A percentile compares a stretch with the other conserved stretches of the same genome.
phyloP scores from a whole-genome alignment of 23 tunicate genomes.

The Phallusia fumigata region DNA sequence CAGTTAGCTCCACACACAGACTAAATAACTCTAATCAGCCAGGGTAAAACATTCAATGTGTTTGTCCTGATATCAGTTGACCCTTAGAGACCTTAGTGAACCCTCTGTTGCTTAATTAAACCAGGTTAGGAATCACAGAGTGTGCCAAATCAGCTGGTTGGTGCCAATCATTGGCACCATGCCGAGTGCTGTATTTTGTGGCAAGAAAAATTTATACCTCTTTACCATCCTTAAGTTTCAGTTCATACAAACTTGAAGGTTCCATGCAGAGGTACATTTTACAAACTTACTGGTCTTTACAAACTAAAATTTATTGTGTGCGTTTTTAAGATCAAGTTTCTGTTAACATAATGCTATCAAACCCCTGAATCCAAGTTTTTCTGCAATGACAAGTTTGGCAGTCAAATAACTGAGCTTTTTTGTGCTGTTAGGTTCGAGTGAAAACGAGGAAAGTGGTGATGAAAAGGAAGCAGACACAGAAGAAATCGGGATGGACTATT shows the following conservation, averaged over 20 bases:
- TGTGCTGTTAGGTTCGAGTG: slow-evolving; percentile 1
- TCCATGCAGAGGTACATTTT: slow-evolving; percentile 35
- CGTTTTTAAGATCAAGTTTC: neutral
- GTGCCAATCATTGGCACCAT: neutral
- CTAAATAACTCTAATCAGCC: too few species aligned
- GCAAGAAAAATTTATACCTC: slow-evolving; percentile 32
- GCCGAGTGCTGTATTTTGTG: neutral
- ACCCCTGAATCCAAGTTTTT: too few species aligned
- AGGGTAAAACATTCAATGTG: too few species aligned
- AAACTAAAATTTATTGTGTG: neutral
- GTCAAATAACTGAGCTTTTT: neutral
- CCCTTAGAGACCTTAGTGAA: too few species aligned
- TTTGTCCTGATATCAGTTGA: too few species aligned
- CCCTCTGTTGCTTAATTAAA: too few species aligned
- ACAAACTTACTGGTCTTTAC: neutral
- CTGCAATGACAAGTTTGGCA: too few species aligned
- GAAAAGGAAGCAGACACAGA: slow-evolving; percentile 30
- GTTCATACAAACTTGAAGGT: slow-evolving; percentile 14
- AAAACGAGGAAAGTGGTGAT: neutral
- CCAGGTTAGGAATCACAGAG: too few species aligned
- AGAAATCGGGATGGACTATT: slow-evolving; percentile 82
- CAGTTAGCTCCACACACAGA: too few species aligned
- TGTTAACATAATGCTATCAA: too few species aligned
- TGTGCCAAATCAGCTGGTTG: neutral
- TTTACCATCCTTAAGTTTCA: slow-evolving; percentile 36